Evolutionary conservation across 1,140 invertebrate species (phyloP).

Genomic region (Eriosoma lanigerum): DNA sequence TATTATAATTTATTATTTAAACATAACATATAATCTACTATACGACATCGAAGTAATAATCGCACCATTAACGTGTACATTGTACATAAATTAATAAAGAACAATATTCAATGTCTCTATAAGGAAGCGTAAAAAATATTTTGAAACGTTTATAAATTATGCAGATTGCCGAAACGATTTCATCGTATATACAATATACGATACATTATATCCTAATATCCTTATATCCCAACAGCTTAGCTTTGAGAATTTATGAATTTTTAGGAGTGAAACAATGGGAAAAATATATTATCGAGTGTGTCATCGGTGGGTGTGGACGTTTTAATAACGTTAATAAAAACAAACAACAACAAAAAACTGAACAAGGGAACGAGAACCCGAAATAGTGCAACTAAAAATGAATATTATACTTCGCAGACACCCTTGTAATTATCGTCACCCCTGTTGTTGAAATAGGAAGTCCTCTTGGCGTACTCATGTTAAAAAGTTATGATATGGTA

Average conservation of each 20-base stretch:
- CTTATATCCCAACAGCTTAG: no score
- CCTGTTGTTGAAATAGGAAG: conserved; percentile 38
- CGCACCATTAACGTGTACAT: no score
- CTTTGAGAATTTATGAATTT: conserved; percentile 1
- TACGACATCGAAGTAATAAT: no score
- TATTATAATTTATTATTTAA: no score
- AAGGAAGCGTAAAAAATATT: no score
- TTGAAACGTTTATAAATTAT: no score
- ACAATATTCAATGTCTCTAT: no score
- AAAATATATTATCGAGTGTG: conserved; percentile 43
- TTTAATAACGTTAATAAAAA: conserved; percentile 49
- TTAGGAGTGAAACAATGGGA: conserved; percentile 18
- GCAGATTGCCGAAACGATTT: background rate
- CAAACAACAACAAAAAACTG: conserved; percentile 12
- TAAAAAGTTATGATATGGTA: conserved; percentile 50
- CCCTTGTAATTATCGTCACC: conserved; percentile 51
- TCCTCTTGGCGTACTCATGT: conserved; percentile 17
- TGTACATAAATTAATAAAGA: no score
- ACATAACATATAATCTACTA: no score
- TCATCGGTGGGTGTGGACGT: conserved; percentile 37
- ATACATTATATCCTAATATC: no score
- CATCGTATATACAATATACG: no score
- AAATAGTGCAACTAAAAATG: conserved; percentile 38
- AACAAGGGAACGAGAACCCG: conserved; percentile 32
- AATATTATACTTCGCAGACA: conserved; percentile 44